A percentile compares a stretch with the other conserved stretches of the same genome.
phyloP scores from a whole-genome alignment of 2,113 vertebrate genomes.

The Rhea americana region DNA sequence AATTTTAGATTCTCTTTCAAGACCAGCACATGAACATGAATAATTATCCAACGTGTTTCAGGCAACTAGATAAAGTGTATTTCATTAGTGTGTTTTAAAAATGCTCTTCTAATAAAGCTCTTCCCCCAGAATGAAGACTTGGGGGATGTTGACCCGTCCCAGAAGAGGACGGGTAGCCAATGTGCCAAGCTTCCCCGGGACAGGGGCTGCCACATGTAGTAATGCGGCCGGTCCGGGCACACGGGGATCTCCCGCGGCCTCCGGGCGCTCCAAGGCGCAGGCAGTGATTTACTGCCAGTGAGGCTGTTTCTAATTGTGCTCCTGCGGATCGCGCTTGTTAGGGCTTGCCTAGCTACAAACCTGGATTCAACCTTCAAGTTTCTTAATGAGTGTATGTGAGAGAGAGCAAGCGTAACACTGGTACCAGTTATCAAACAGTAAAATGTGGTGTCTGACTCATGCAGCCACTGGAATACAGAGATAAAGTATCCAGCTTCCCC shows the following conservation, averaged over 20 bases:
- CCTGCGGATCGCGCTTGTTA: not conserved
- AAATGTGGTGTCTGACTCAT: not conserved
- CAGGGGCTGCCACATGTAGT: not conserved
- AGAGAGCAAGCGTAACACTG: not conserved
- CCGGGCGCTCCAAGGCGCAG: not conserved
- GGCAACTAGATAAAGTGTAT: not conserved
- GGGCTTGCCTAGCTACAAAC: not conserved
- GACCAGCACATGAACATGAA: not conserved
- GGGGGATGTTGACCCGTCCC: not conserved
- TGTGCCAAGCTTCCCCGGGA: no score
- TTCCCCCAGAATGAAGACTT: not conserved
- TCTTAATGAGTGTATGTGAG: not conserved
- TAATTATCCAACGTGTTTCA: not conserved
- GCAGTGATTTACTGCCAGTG: not conserved
- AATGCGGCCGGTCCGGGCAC: not conserved
- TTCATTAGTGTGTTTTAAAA: not conserved
- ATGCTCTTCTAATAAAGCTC: not conserved
- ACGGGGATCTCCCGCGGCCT: not conserved
- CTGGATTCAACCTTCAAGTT: not conserved
- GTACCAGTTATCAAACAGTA: not conserved
- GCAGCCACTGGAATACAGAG: not conserved
- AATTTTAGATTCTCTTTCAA: not conserved
- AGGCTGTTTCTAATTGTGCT: not conserved
- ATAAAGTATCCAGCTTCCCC: not conserved
- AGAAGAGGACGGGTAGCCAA: not conserved